These are phyloP conservation scores for Neodiprion pinetum DNA, from an alignment of 1,140 invertebrate genomes.

Conservation along the genomic window DNA sequence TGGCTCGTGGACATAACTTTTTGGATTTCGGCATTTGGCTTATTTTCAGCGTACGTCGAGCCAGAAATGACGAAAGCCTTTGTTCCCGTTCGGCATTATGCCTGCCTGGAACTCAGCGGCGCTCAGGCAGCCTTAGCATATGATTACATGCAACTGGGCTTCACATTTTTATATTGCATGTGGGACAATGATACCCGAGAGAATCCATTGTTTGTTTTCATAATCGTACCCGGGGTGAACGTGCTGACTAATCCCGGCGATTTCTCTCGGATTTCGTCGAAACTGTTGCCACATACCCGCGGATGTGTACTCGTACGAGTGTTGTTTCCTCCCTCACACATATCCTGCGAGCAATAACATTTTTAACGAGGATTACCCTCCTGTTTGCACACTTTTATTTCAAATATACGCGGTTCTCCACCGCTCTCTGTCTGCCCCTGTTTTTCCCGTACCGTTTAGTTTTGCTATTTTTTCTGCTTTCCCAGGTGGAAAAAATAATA, in stretches of 20 bases:
- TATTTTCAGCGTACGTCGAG: background rate
- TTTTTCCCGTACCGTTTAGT: no score
- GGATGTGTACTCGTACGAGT: background rate
- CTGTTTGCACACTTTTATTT: no score
- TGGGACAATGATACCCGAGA: constrained; percentile 34
- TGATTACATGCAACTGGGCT: constrained; percentile 31
- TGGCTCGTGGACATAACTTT: background rate
- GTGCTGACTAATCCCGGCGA: constrained; percentile 12
- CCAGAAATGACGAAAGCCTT: background rate
- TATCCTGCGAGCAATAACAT: no score
- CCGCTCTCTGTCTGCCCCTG: no score
- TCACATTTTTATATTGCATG: constrained; percentile 30
- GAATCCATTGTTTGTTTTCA: constrained; percentile 37
- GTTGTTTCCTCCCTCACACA: background rate
- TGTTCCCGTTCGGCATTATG: constrained; percentile 27
- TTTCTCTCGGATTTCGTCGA: background rate
- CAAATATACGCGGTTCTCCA: no score
- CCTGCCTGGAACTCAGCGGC: constrained; percentile 31
- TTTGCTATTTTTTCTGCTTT: no score
- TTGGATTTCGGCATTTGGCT: background rate
- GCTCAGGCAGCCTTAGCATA: constrained; percentile 28
- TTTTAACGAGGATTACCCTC: no score
- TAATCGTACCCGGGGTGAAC: constrained; percentile 34
- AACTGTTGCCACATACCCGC: background rate
- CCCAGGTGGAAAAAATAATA: no score